Base-by-base conservation (phyloP, 2,113 vertebrate species). In the Gasterosteus nipponicus region DNA sequence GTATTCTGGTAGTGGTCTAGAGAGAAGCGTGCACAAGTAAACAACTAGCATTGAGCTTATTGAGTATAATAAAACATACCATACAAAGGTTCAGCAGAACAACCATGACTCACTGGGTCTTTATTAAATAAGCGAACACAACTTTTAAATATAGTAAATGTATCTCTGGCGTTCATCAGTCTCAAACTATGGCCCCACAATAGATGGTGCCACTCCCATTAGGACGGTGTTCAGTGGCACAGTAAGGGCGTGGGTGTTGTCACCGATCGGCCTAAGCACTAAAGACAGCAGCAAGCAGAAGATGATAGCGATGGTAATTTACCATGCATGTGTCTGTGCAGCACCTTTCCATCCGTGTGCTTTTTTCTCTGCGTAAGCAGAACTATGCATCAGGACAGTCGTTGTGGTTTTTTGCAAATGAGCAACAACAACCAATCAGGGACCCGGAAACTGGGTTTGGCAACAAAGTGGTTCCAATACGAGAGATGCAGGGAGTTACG, bases 1-100 rank as follows among this genome's bases (percentile, higher is more conserved):
- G 86, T 98, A 95, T 22, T 96, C 96, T 5, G 96, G 96, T 70
- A 97, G 95, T 10, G 96, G 95, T 81, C 97, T 99, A 84, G 0
- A 60, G 59, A 29, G 67, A 76, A 67, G 83, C 19, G 77, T 3
- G 70, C 22, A 78, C 18, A 49, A 3, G 26, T 81, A 8, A 84
- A 38, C 15, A 41, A 59, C 53, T 38, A 63, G 26, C 0, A 15
- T 19, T 60, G 9, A 57, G 38, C 22, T 35, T 69, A 14, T 8
- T 71, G 22, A 77, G 14, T 51, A 14, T 35, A 29, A 72, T 1
- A 67, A 38, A 38, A 38, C 35, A 7, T 51, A 15, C 2, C 31
- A 67, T 10, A 61, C 10, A 56, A 42, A 54, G 15, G 14, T 49
- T 67, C 22, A 49, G 62, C 9, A 39, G 56, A 29, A 22, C 19